phyloP scores from a whole-genome alignment of 2,888 invertebrate species.

The Diploptera punctata region DNA sequence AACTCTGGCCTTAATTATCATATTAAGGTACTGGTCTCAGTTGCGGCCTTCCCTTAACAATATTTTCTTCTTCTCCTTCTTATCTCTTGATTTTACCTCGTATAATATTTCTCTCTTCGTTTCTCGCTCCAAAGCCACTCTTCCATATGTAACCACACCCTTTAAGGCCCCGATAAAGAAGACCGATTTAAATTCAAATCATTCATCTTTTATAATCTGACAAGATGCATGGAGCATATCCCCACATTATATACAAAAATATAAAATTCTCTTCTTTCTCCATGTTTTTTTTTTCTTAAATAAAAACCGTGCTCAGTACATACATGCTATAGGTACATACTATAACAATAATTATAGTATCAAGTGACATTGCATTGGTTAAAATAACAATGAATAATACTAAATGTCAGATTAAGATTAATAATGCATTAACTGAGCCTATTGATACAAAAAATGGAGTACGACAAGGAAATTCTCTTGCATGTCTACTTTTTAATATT shows the following conservation, averaged over 20 bases:
- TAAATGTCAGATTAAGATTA: too few species aligned
- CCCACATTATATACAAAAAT: not conserved
- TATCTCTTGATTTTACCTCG: not conserved
- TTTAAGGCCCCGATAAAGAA: constrained; percentile 17
- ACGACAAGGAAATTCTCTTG: too few species aligned
- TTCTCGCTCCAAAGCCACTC: not conserved
- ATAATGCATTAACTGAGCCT: too few species aligned
- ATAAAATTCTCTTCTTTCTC: constrained; percentile 14
- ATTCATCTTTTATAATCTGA: constrained; percentile 38
- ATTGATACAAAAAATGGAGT: too few species aligned
- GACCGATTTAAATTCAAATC: constrained; percentile 37
- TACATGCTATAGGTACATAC: constrained; percentile 19
- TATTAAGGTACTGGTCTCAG: constrained; percentile 27
- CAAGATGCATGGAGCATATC: constrained; percentile 20
- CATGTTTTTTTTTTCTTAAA: constrained; percentile 10
- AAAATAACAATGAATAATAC: too few species aligned
- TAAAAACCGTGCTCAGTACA: not conserved
- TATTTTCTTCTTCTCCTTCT: constrained; percentile 1
- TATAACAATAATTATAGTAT: constrained; percentile 16
- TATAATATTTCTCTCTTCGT: not conserved
- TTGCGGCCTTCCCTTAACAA: not conserved
- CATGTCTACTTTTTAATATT: too few species aligned
- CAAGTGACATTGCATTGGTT: constrained; percentile 11
- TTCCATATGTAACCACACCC: constrained; percentile 31
- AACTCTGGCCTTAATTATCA: constrained; percentile 31